Evolutionary conservation across 2,888 invertebrate species (phyloP).

Genomic region (Rambutsinella grinnellia): DNA sequence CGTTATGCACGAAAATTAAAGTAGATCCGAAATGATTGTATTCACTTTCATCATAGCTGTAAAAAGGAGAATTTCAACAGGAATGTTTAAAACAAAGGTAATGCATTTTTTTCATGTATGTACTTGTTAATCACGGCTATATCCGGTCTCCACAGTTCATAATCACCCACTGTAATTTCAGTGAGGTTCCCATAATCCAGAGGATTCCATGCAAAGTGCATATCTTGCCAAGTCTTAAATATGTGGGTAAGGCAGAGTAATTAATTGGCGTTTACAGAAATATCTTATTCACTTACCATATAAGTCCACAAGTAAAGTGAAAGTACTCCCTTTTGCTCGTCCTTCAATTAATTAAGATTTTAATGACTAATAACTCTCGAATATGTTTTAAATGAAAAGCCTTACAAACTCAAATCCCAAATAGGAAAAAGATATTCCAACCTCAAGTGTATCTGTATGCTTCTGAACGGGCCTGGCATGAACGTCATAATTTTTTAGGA

Average conservation of each 20-base stretch:
- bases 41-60: constrained; percentile 41
- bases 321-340: constrained; percentile 23
- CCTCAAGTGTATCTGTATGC: constrained; percentile 2
- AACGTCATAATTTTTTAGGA: constrained; percentile 42
- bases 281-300: constrained; percentile 28
- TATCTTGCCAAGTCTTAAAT: constrained; percentile 42
- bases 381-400: too few relatives aligned
- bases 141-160: constrained; percentile 50
- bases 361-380: too few relatives aligned
- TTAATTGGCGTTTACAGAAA: background rate
- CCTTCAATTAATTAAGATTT: constrained; percentile 28
- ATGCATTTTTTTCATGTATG: background rate
- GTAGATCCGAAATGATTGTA: constrained; percentile 44
- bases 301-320: constrained; percentile 21
- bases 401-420: constrained; percentile 41
- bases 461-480: constrained; percentile 42
- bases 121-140: constrained; percentile 35
- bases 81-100: background rate
- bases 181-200: constrained; percentile 36
- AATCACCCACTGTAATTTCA: constrained; percentile 23
- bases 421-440: constrained; percentile 23
- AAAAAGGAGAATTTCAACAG: background rate
- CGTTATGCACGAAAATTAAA: background rate
- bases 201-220: constrained; percentile 51
- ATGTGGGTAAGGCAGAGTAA: background rate